A percentile compares a stretch with the other conserved stretches of the same genome.
These are phyloP conservation scores for Scartelaos histophorus DNA, from an alignment of 2,113 vertebrate genomes.

Conservation along the genomic window DNA sequence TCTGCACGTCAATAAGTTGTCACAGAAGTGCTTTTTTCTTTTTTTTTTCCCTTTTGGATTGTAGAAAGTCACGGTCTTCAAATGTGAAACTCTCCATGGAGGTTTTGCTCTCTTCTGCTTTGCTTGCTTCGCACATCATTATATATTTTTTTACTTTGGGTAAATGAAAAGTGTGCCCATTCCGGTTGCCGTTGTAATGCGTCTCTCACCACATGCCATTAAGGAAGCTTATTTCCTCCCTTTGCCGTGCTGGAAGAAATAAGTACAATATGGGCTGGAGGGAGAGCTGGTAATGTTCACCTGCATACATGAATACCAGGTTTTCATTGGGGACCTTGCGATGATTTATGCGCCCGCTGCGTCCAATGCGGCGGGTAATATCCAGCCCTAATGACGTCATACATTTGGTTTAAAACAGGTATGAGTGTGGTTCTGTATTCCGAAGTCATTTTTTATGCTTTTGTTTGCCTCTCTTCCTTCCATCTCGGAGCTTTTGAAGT, in stretches of 20 bases:
- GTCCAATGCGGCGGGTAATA: slow-evolving; percentile 13
- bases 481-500: slow-evolving; percentile 62
- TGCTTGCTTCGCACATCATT: slow-evolving; percentile 18
- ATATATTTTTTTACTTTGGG: slow-evolving; percentile 16
- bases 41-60: slow-evolving; percentile 1
- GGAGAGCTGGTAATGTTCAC: slow-evolving; percentile 17
- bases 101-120: slow-evolving; percentile 6
- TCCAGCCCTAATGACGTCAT: slow-evolving; percentile 24
- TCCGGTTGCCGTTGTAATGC: neutral
- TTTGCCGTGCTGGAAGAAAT: slow-evolving; percentile 2
- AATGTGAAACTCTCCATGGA: neutral
- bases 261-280: slow-evolving; percentile 8
- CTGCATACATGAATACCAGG: slow-evolving; percentile 21
- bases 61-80: slow-evolving; percentile 19
- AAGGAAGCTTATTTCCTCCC: slow-evolving; percentile 19
- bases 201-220: slow-evolving; percentile 18
- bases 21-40: neutral
- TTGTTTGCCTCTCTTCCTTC: slow-evolving; percentile 29
- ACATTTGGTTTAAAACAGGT: slow-evolving; percentile 29
- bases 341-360: slow-evolving; percentile 15
- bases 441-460: slow-evolving; percentile 21
- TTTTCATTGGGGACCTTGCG: slow-evolving; percentile 16
- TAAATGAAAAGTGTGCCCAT: slow-evolving; percentile 11
- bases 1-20: slow-evolving; percentile 12
- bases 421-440: slow-evolving; percentile 18